Conservation (phyloP, 1,140 invertebrate genomes). For the Zaprionus inermis region DNA sequence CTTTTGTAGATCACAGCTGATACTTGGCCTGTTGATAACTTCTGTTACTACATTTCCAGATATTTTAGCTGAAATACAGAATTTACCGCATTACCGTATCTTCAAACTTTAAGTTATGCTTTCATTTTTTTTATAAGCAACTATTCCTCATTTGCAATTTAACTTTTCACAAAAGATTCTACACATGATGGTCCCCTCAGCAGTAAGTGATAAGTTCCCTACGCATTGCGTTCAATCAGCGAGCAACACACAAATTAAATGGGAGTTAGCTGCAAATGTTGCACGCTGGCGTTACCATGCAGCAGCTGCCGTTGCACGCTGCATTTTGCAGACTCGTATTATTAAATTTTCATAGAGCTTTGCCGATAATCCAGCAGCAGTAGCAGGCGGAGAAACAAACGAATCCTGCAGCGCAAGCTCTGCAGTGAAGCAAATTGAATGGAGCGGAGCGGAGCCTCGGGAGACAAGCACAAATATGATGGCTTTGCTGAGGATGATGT, state of each 20-base stretch:
- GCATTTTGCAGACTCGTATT: conserved; percentile 51
- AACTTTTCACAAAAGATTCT: not conserved
- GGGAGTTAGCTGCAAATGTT: conserved; percentile 44
- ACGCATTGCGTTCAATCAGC: conserved; percentile 52
- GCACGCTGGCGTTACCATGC: not conserved
- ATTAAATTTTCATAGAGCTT: conserved; percentile 81
- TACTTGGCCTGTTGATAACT: too few species aligned
- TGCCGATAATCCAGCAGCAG: conserved; percentile 64
- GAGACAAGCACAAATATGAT: conserved; percentile 21
- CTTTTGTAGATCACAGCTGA: too few species aligned
- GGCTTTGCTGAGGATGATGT: conserved; percentile 17
- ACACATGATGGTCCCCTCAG: not conserved
- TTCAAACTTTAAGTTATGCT: too few species aligned
- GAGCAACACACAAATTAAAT: conserved; percentile 64
- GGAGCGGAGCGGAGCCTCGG: conserved; percentile 15
- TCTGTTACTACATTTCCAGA: too few species aligned
- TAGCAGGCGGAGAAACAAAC: conserved; percentile 52
- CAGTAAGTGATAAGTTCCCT: conserved; percentile 27
- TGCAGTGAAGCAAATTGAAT: conserved; percentile 52
- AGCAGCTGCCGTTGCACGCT: conserved; percentile 34
- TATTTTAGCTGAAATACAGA: too few species aligned
- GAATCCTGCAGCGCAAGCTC: conserved; percentile 64
- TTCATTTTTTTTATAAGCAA: not conserved
- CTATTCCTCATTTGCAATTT: not conserved
- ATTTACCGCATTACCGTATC: too few species aligned